Conservation (phyloP, 2,888 invertebrate genomes). For the Trachelus troglodyta region DNA sequence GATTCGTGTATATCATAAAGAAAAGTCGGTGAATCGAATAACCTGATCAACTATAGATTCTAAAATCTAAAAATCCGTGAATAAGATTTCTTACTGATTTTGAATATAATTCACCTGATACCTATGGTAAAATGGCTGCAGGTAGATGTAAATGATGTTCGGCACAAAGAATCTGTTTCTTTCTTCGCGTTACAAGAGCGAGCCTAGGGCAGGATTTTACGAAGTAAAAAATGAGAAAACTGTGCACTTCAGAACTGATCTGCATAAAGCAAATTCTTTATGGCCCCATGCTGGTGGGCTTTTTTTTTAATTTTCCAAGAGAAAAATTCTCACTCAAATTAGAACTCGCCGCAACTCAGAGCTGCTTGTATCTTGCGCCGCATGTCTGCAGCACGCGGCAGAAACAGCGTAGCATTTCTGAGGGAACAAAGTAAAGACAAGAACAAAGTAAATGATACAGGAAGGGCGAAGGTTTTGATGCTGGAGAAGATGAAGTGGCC, state of each 20-base stretch:
- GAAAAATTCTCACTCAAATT: slow-evolving; percentile 15
- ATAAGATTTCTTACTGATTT: background rate
- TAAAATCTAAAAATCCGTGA: background rate
- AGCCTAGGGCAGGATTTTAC: slow-evolving; percentile 1
- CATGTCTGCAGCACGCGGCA: slow-evolving; percentile 3
- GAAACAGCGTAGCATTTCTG: slow-evolving; percentile 13
- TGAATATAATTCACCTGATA: background rate
- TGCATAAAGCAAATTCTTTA: slow-evolving; percentile 19
- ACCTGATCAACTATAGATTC: background rate
- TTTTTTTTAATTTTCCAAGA: slow-evolving; percentile 19
- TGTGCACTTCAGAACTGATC: slow-evolving; percentile 17
- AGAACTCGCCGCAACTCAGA: slow-evolving; percentile 3
- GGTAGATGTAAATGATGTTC: background rate
- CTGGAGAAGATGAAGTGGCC: background rate
- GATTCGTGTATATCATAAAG: background rate
- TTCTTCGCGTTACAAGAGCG: background rate
- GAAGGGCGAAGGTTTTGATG: background rate
- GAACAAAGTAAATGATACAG: slow-evolving; percentile 20
- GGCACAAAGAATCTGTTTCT: background rate
- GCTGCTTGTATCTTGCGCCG: background rate
- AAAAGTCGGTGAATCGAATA: background rate
- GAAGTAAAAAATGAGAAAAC: background rate
- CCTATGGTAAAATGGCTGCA: background rate
- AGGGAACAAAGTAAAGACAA: slow-evolving; percentile 23
- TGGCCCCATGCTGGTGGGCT: slow-evolving; percentile 7